phyloP scores from a whole-genome alignment of 2,888 invertebrate genomes.

The Meloe dianella region DNA sequence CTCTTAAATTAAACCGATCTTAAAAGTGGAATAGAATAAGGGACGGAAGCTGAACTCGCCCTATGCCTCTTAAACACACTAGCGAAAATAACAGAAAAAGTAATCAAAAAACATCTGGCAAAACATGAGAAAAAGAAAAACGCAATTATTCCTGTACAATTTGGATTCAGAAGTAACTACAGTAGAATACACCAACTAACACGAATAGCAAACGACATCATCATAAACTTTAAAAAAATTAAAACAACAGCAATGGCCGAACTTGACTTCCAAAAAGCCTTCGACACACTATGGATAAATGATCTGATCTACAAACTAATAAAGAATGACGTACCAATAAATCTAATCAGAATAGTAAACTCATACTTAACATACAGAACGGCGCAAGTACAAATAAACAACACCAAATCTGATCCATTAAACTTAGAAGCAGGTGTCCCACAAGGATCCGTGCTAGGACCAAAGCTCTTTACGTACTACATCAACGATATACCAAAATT shows the following conservation, averaged over 20 bases:
- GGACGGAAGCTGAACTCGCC: too few relatives aligned
- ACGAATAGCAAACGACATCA: constrained; percentile 41
- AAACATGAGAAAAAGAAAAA: constrained; percentile 5
- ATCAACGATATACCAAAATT: constrained; percentile 9
- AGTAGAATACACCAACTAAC: constrained; percentile 43
- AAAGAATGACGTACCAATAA: constrained; percentile 31
- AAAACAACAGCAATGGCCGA: constrained; percentile 41
- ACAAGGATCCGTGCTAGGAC: constrained; percentile 28
- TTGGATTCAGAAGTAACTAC: constrained; percentile 45
- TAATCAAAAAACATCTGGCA: constrained; percentile 15
- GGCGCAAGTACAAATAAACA: constrained; percentile 35
- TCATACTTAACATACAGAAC: constrained; percentile 39
- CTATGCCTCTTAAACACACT: constrained; percentile 21
- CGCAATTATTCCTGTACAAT: constrained; percentile 33
- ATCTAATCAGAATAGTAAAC: constrained; percentile 35
- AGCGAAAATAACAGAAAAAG: constrained; percentile 13
- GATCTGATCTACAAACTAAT: constrained; percentile 47
- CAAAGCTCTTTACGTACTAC: constrained; percentile 11
- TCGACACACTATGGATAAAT: constrained; percentile 47
- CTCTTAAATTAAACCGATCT: constrained; percentile 12
- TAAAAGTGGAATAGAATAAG: too few relatives aligned
- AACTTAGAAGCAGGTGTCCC: constrained; percentile 34
- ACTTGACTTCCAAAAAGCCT: constrained; percentile 50
- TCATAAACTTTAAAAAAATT: constrained; percentile 40
- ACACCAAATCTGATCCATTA: constrained; percentile 14